phyloP scores from a whole-genome alignment of 2,113 vertebrate genomes.

The Pelodiscus sinensis region DNA sequence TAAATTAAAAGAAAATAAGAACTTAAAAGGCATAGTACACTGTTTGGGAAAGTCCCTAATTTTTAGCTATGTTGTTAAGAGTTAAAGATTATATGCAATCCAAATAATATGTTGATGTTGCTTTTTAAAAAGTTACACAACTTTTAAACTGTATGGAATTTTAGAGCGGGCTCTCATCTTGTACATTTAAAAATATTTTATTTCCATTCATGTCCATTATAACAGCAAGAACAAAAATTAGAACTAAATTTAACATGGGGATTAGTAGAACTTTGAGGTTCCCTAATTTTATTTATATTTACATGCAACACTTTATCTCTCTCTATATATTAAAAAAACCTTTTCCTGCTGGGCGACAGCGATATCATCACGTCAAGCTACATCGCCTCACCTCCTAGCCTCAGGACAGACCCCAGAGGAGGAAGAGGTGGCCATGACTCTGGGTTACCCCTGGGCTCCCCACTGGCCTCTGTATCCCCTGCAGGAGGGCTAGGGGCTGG shows the following conservation, averaged over 20 bases:
- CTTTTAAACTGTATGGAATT: neutral
- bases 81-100: neutral
- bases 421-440: too few relatives aligned
- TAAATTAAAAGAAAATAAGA: neutral
- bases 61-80: neutral
- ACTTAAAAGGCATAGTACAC: neutral
- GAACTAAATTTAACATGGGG: neutral
- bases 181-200: neutral
- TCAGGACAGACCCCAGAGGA: too few relatives aligned
- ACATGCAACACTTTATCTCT: rapidly evolving
- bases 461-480: too few relatives aligned
- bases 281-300: neutral
- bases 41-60: neutral
- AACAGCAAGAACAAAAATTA: neutral
- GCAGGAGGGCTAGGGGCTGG: too few relatives aligned
- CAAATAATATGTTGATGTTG: neutral
- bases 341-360: too few relatives aligned
- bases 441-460: too few relatives aligned
- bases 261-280: neutral
- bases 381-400: too few relatives aligned
- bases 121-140: neutral
- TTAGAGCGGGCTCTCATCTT: neutral
- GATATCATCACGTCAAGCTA: too few relatives aligned
- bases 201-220: neutral
- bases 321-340: too few relatives aligned